Percentiles rank a stretch among this genome's conserved stretches.
phyloP scores from a whole-genome alignment of 2,797 vertebrate genomes.

The Macropus fuliginosus region DNA sequence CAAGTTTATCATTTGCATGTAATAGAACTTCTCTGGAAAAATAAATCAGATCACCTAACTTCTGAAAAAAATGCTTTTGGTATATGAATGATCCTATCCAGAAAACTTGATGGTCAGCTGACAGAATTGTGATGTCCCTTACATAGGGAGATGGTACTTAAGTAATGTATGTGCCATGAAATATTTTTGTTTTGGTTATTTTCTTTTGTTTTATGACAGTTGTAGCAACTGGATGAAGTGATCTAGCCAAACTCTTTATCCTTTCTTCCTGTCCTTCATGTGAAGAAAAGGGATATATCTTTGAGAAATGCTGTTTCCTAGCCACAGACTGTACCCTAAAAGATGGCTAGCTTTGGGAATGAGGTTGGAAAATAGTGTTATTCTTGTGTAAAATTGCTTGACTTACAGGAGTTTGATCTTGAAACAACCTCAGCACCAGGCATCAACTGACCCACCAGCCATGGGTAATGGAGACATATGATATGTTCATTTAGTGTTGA shows the following conservation, averaged over 20 bases:
- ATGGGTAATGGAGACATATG: neutral
- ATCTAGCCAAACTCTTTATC: neutral
- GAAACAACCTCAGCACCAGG: neutral
- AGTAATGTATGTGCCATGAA: neutral
- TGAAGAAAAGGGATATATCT: neutral
- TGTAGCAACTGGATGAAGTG: neutral
- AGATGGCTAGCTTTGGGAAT: neutral
- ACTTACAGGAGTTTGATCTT: neutral
- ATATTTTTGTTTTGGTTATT: neutral
- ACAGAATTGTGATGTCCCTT: neutral
- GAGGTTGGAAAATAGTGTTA: neutral
- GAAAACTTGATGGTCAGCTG: neutral
- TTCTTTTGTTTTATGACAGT: neutral
- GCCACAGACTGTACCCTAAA: neutral
- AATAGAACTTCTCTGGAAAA: neutral
- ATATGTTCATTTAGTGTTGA: neutral
- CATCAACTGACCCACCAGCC: constrained; percentile 8
- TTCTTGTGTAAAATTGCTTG: neutral
- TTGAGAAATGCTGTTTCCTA: neutral
- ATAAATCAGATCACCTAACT: neutral
- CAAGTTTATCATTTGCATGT: neutral
- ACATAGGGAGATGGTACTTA: neutral
- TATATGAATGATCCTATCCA: neutral
- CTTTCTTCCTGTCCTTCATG: neutral
- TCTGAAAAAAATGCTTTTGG: neutral